Evolutionary conservation across 2,888 invertebrate species (phyloP), one percentile per base, ranked within the genome.

Genomic region (Andrena fulva): DNA sequence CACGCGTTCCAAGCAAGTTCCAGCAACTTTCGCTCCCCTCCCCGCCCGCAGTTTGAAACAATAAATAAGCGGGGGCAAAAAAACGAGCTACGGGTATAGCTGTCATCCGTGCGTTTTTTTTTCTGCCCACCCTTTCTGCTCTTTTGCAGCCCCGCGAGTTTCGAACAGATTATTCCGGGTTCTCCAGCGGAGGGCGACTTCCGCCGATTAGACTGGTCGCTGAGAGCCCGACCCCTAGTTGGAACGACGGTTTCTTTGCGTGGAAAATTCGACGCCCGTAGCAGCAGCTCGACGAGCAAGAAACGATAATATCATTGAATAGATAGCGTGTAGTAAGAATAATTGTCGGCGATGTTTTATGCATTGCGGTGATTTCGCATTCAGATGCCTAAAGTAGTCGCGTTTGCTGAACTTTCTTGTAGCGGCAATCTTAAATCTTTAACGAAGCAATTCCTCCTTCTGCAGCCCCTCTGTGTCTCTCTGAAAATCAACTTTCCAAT

Each of bases 321-420:
- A 54, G 76, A 82, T 82, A 73, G 69, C 72, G 27, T 59, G 71
- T 76, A 76, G 66, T 71, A 81, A 82, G 81, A 72, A 82, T 82
- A 72, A 82, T 82, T 64, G 82, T 64, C 77, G 24, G 31, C 24
- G 59, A 72, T 73, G 72, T 82, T 82, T 77, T 77, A 77, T 82
- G 78, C 78, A 78, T 73, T 60, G 60, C 33, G 54, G 52, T 76
- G 72, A 82, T 82, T 81, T 71, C 52, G 68, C 60, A 71, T 82
- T 82, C 82, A 69, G 60, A 63, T 52, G 16, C 29, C 52, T 24
- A 24, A 69, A 66, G 69, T 54, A 70, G 60, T 73, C 60, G 59
- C 67, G 68, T 63, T 76, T 35, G 59, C 48, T 64, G 29, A 81
- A 68, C 76, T 66, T 76, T 76, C 67, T 74, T 68, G 60, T 50